These are phyloP conservation scores for Tethea ocularis DNA, from an alignment of 2,888 invertebrate genomes.

Conservation along the genomic window DNA sequence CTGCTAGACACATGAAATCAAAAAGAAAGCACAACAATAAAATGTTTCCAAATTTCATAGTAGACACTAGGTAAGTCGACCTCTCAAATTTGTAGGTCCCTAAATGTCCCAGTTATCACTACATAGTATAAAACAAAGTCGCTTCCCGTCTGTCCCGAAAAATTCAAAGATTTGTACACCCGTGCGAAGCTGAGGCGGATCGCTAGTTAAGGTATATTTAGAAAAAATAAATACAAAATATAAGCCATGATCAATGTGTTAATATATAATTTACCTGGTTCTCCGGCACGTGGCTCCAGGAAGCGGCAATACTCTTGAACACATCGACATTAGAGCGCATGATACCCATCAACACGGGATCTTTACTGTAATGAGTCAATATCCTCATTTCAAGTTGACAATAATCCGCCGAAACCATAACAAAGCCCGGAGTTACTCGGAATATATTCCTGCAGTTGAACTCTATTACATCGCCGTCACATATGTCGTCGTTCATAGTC, in stretches of 20 bases:
- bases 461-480: slow-evolving; percentile 58
- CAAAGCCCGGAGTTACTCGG: slow-evolving; percentile 79
- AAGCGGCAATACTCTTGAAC: slow-evolving; percentile 93
- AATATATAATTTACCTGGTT: slow-evolving; percentile 74
- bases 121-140: too few relatives aligned
- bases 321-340: slow-evolving; percentile 89
- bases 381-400: slow-evolving; percentile 97
- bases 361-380: slow-evolving; percentile 94
- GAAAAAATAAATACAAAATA: background rate
- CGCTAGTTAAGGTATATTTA: too few relatives aligned
- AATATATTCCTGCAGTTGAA: slow-evolving; percentile 90
- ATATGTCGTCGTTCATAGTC: slow-evolving; percentile 38
- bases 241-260: background rate
- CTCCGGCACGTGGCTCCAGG: slow-evolving; percentile 89
- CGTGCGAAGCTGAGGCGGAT: too few relatives aligned
- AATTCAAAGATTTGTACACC: too few relatives aligned
- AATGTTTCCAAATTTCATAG: background rate
- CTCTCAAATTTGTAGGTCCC: too few relatives aligned
- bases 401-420: slow-evolving; percentile 96
- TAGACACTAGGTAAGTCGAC: too few relatives aligned
- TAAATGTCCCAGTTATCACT: too few relatives aligned
- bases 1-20: slow-evolving; percentile 2
- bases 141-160: too few relatives aligned
- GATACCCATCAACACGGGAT: slow-evolving; percentile 86
- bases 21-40: background rate